Percentiles rank a stretch among this genome's conserved stretches.
Evolutionary conservation across 2,888 invertebrate genomes (phyloP).

Genomic region (Cynaeus angustus): DNA sequence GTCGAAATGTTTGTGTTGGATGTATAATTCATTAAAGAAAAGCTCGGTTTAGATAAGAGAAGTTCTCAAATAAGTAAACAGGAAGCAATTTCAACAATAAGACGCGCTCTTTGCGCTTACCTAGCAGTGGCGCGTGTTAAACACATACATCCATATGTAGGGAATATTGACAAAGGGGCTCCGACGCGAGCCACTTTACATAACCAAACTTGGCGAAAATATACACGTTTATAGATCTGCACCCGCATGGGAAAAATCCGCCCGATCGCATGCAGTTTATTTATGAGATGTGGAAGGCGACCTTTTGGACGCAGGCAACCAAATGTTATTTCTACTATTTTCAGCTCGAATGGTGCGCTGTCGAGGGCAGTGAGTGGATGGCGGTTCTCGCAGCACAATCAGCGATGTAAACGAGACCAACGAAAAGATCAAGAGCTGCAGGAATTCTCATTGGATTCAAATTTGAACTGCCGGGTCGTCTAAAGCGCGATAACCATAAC

Average conservation of each 20-base stretch:
- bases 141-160: slow-evolving; percentile 60
- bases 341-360: slow-evolving; percentile 58
- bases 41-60: slow-evolving; percentile 49
- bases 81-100: slow-evolving; percentile 49
- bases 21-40: slow-evolving; percentile 46
- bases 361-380: slow-evolving; percentile 51
- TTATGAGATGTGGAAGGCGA: slow-evolving; percentile 36
- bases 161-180: slow-evolving; percentile 63
- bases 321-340: slow-evolving; percentile 64
- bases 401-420: slow-evolving; percentile 63
- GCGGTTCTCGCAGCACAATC: slow-evolving; percentile 53
- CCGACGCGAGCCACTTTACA: slow-evolving; percentile 58
- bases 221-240: slow-evolving; percentile 8
- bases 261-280: slow-evolving; percentile 36
- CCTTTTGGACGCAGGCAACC: slow-evolving; percentile 57
- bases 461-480: slow-evolving; percentile 59
- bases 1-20: slow-evolving; percentile 48
- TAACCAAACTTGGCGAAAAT: slow-evolving; percentile 60
- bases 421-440: slow-evolving; percentile 64
- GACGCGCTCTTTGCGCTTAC: slow-evolving; percentile 26
- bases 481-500: slow-evolving; percentile 55
- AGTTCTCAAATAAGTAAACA: slow-evolving; percentile 52
- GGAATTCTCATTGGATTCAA: slow-evolving; percentile 64
- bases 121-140: slow-evolving; percentile 50
- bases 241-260: slow-evolving; percentile 33